Evolutionary conservation across 2,113 vertebrate species (phyloP).

Genomic region (Choloepus hoffmanni): DNA sequence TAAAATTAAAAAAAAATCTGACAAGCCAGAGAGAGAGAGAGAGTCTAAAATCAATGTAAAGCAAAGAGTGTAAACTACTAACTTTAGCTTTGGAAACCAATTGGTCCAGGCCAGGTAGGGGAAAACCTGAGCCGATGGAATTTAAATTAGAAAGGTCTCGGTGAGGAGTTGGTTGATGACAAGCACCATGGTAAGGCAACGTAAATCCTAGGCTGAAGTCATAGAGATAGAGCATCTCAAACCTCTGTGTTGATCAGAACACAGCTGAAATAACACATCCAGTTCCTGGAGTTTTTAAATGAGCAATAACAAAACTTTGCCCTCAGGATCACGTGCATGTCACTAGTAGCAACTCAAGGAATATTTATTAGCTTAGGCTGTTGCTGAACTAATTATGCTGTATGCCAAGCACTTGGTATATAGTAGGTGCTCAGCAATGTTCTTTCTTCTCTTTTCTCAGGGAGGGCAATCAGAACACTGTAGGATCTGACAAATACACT

Average conservation of each 20-base stretch:
- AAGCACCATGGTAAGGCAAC: neutral
- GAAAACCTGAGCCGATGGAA: neutral
- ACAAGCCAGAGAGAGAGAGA: neutral
- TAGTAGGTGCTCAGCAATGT: neutral
- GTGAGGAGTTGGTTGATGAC: neutral
- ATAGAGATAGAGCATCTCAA: neutral
- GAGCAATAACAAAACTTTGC: neutral
- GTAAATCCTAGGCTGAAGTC: neutral
- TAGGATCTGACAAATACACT: neutral
- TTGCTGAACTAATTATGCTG: neutral
- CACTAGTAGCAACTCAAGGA: neutral
- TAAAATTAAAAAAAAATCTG: neutral
- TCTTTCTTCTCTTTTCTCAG: neutral
- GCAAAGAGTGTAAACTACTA: slow-evolving; percentile 27
- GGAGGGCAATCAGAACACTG: neutral
- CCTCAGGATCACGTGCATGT: neutral
- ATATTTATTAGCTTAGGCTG: neutral
- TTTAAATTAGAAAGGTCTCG: slow-evolving; percentile 20
- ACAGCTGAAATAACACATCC: neutral
- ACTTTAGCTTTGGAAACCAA: slow-evolving; percentile 46
- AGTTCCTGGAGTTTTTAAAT: neutral
- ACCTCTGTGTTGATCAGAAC: neutral
- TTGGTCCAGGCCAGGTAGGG: neutral
- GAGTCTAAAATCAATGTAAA: slow-evolving; percentile 20
- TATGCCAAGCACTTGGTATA: neutral